These are phyloP conservation scores for Epinephelus awoara DNA, from an alignment of 2,797 vertebrate genomes.

Conservation along the genomic window DNA sequence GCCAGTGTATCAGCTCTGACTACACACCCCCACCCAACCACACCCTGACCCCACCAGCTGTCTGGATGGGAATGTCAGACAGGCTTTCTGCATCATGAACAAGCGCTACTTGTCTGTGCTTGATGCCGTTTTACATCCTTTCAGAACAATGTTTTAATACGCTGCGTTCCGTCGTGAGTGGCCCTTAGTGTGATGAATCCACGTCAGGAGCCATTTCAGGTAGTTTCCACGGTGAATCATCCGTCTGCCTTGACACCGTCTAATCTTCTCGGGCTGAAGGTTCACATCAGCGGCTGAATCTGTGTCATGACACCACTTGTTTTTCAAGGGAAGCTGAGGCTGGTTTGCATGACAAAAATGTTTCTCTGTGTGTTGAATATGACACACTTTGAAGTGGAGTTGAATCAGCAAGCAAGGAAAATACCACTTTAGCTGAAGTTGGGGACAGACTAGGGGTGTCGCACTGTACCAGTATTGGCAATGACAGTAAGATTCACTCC, in stretches of 20 bases:
- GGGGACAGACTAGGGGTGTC: background rate
- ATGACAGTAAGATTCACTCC: too few relatives aligned
- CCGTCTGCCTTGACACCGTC: slow-evolving; percentile 18
- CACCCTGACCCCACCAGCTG: slow-evolving; percentile 64
- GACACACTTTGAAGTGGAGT: background rate
- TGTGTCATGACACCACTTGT: slow-evolving; percentile 20
- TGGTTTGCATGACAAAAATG: slow-evolving; percentile 1
- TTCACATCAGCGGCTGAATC: slow-evolving; percentile 27
- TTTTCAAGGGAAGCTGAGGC: slow-evolving; percentile 36
- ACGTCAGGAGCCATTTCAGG: slow-evolving; percentile 13
- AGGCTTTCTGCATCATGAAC: slow-evolving; percentile 45
- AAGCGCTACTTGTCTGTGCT: slow-evolving; percentile 8
- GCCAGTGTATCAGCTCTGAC: slow-evolving; percentile 24
- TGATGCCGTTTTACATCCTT: background rate
- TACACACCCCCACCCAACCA: slow-evolving; percentile 11
- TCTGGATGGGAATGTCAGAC: slow-evolving; percentile 35
- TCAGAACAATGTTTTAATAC: background rate
- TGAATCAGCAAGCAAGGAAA: slow-evolving; percentile 1
- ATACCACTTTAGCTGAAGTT: background rate
- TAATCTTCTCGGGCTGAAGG: slow-evolving; percentile 48
- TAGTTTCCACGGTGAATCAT: slow-evolving; percentile 48
- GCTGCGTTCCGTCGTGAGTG: background rate
- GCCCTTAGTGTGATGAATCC: background rate
- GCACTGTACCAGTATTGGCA: too few relatives aligned
- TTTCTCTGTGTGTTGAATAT: background rate